Evolutionary conservation across 1,140 invertebrate species (phyloP).

Genomic region (Drosophila bocqueti): DNA sequence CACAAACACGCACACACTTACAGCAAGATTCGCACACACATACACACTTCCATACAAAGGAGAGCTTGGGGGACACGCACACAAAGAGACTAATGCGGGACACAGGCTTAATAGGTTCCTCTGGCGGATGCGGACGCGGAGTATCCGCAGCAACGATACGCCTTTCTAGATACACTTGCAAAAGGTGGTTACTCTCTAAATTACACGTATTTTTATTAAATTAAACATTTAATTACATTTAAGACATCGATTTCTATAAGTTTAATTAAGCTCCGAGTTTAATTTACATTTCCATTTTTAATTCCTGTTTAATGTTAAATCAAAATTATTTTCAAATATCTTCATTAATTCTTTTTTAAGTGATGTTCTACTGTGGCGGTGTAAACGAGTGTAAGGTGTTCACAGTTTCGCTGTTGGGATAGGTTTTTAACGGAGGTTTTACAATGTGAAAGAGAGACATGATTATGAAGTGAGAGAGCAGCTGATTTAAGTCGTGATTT

Average conservation of each 20-base stretch:
- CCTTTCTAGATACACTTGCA: constrained; percentile 16
- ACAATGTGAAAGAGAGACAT: constrained; percentile 4
- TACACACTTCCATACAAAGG: constrained; percentile 14
- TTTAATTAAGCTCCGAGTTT: background rate
- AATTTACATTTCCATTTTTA: background rate
- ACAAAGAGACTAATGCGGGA: constrained; percentile 57
- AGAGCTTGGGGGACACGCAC: constrained; percentile 38
- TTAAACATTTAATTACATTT: no score
- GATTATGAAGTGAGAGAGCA: constrained; percentile 25
- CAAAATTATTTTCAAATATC: background rate
- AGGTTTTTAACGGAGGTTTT: background rate
- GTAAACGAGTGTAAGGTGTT: background rate
- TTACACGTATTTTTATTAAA: no score
- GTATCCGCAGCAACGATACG: constrained; percentile 30
- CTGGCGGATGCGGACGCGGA: constrained; percentile 43
- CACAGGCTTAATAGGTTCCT: constrained; percentile 56
- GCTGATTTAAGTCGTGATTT: constrained; percentile 25
- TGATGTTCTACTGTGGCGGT: background rate
- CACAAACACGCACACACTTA: constrained; percentile 43
- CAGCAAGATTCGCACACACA: constrained; percentile 17
- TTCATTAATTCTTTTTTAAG: no score
- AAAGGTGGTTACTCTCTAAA: background rate
- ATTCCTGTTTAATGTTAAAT: background rate
- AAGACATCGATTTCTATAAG: no score
- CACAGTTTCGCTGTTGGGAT: background rate